Conservation (phyloP, 1,140 invertebrate genomes). For the Pararge aegeria region DNA sequence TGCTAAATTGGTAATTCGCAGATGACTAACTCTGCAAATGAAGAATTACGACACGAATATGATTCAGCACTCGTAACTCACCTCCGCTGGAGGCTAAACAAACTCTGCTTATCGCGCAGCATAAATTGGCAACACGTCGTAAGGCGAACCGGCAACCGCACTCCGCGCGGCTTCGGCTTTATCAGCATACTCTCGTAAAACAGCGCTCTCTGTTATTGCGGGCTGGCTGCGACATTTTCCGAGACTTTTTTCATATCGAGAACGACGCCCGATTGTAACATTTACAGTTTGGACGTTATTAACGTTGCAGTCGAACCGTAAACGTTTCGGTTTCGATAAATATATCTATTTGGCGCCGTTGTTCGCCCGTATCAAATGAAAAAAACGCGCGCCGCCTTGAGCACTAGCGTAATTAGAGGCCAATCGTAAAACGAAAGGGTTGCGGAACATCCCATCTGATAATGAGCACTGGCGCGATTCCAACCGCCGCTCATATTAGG, state of each 20-base stretch:
- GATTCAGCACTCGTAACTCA: constrained; percentile 56
- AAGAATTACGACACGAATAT: constrained; percentile 38
- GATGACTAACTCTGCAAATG: constrained; percentile 15
- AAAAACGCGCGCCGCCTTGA: constrained; percentile 69
- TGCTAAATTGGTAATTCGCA: not conserved
- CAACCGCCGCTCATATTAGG: constrained; percentile 75
- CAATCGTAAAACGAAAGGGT: constrained; percentile 77
- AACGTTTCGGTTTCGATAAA: constrained; percentile 56
- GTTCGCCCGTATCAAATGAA: constrained; percentile 45
- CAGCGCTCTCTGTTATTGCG: constrained; percentile 65
- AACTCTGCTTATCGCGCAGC: constrained; percentile 72
- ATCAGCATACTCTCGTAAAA: constrained; percentile 73
- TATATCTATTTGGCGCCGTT: constrained; percentile 69
- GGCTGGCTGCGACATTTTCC: constrained; percentile 51
- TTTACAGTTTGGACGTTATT: constrained; percentile 20
- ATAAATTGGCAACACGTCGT: constrained; percentile 78
- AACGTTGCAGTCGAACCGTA: constrained; percentile 51
- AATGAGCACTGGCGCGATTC: constrained; percentile 75
- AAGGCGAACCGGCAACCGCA: constrained; percentile 59
- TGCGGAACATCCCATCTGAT: constrained; percentile 74
- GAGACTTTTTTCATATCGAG: constrained; percentile 68
- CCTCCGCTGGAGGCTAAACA: constrained; percentile 65
- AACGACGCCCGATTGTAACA: constrained; percentile 32
- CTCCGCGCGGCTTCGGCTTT: constrained; percentile 55
- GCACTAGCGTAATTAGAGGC: constrained; percentile 71